phyloP scores from a whole-genome alignment of 2,797 vertebrate genomes.

The Hemibagrus guttatus region DNA sequence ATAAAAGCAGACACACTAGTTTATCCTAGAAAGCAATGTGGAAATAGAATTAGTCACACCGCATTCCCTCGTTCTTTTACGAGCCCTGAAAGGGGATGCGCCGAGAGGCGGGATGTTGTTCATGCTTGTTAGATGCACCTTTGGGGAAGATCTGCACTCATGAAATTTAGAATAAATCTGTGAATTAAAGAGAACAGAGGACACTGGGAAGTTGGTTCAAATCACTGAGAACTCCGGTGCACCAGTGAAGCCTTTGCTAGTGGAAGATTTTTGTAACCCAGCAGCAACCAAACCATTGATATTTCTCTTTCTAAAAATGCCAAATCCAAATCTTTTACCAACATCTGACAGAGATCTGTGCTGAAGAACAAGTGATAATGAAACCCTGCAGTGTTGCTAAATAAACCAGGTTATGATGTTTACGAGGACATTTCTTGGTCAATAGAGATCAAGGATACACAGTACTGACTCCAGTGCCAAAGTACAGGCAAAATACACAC shows the following conservation, averaged over 20 bases:
- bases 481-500: not conserved
- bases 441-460: not conserved
- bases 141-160: not conserved
- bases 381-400: not conserved
- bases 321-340: not conserved
- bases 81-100: not conserved
- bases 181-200: too few species aligned
- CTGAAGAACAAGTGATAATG: not conserved
- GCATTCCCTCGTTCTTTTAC: not conserved
- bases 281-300: not conserved
- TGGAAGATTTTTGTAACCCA: not conserved
- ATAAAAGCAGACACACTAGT: constrained; percentile 10
- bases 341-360: not conserved
- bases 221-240: not conserved
- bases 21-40: not conserved
- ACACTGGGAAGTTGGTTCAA: too few species aligned
- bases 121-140: not conserved
- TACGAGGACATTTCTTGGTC: not conserved
- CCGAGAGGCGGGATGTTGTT: not conserved
- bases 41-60: not conserved
- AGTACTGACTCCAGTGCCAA: not conserved
- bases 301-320: not conserved
- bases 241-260: not conserved
- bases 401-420: not conserved
- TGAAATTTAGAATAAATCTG: not conserved